Base-by-base conservation (phyloP, 2,888 invertebrate species). In the Eristalis intricaria region DNA sequence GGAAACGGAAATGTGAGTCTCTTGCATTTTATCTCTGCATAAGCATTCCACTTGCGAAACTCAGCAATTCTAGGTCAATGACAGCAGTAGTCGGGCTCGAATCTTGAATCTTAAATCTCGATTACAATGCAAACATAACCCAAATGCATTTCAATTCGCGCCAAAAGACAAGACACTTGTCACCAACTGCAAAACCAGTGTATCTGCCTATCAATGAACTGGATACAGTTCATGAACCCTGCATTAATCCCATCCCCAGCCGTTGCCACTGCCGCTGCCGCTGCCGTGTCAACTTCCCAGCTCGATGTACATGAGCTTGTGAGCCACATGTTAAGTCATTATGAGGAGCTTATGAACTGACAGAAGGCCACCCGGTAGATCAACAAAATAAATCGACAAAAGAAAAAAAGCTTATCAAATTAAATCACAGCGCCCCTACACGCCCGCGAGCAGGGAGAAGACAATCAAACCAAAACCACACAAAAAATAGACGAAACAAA, bases 301-400 rank as follows among this genome's bases (percentile, higher is more conserved):
- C 22, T 4, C n/a, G 15, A 15, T 63, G 15, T n/a, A n/a, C 50
- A 26, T 68, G 26, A 26, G 26, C 35, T 38, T 60, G 60, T 43
- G 4, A 5, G 43, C 43, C 43, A 43, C 43, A 43, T n/a, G 43
- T 43, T 43, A n/a, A 50, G 50, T 8, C n/a, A 19, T 19, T 19
- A 50, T 19, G 50, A 50, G 50, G 19, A 50, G 50, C 50, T 50
- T 75, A 81, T 81, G 80, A 85, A 85, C 80, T 69, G 43, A 64
- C 64, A 77, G 84, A 85, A 85, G 84, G 84, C 29, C 84, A 71
- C 58, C 80, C 76, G 79, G 79, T 84, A 84, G 75, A 79, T 71
- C 80, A 80, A 61, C 76, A 77, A 61, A 71, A 71, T 63, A 58
- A 81, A 68, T 29, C 23, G 23, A 71, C 60, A 60, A 22, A 70